A percentile compares a stretch with the other conserved stretches of the same genome.
These are phyloP conservation scores for Drosophila emarginata DNA, from an alignment of 2,888 invertebrate genomes.

Conservation along the genomic window DNA sequence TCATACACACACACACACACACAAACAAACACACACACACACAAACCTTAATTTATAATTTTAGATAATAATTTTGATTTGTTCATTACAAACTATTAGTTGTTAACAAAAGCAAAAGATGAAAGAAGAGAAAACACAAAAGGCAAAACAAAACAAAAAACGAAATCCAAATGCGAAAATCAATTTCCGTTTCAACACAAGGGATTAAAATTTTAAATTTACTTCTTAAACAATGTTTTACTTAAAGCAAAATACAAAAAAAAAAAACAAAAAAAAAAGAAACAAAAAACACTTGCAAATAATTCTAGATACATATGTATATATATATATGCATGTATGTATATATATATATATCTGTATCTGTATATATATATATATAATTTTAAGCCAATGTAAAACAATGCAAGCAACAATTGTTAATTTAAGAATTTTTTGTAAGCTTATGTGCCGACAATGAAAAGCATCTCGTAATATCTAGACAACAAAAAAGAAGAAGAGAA, in stretches of 20 bases:
- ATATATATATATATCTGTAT: conserved; percentile 18
- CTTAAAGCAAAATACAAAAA: conserved; percentile 27
- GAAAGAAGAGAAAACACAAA: conserved; percentile 12
- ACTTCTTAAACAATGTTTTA: conserved; percentile 48
- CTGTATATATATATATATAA: background rate
- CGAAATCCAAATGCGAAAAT: conserved; percentile 12
- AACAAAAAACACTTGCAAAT: too few relatives aligned
- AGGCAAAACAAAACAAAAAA: conserved; percentile 6
- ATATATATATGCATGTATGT: background rate
- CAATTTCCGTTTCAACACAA: conserved; percentile 68
- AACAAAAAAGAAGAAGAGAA: background rate
- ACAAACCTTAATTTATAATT: conserved; percentile 15
- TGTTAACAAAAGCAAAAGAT: background rate
- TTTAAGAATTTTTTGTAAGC: conserved; percentile 11
- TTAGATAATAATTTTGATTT: conserved; percentile 2
- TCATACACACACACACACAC: background rate
- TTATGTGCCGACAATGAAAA: conserved; percentile 49
- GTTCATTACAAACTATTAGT: conserved; percentile 12
- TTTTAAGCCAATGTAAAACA: conserved; percentile 25
- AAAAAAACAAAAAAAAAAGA: too few relatives aligned
- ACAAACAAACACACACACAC: conserved; percentile 7
- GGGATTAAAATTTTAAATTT: conserved; percentile 77
- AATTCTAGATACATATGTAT: conserved; percentile 22
- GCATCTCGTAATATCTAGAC: conserved; percentile 44
- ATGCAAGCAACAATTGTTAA: conserved; percentile 18